Conservation (phyloP, 2,888 invertebrate species). For the Cephus runcator region DNA sequence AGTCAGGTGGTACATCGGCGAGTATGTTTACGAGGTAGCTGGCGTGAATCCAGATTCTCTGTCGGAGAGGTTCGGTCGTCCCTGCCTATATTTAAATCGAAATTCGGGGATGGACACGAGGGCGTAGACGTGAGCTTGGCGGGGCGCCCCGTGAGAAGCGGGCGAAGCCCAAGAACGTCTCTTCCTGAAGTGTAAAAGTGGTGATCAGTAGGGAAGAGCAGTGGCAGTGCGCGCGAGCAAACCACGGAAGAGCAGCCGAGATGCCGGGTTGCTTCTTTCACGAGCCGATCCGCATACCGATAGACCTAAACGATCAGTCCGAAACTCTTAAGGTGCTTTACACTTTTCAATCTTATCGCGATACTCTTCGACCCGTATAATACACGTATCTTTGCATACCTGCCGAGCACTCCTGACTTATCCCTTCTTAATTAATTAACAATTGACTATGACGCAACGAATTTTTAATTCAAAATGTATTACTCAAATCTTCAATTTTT, state of each 20-base stretch:
- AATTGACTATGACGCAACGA: neutral
- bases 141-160: neutral
- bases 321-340: slow-evolving; percentile 78
- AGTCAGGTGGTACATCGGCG: neutral
- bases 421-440: neutral
- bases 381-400: neutral
- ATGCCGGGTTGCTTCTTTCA: slow-evolving; percentile 72
- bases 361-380: neutral
- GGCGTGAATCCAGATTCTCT: neutral
- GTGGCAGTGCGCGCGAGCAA: slow-evolving; percentile 2
- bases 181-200: neutral
- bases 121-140: slow-evolving; percentile 13
- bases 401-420: neutral
- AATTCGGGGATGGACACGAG: slow-evolving; percentile 14
- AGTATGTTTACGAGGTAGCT: slow-evolving; percentile 1
- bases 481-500: neutral
- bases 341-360: slow-evolving; percentile 5
- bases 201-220: neutral
- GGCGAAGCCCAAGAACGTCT: slow-evolving; percentile 1
- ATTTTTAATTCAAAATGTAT: neutral
- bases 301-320: slow-evolving; percentile 80
- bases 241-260: slow-evolving; percentile 24
- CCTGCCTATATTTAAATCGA: slow-evolving; percentile 8
- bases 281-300: slow-evolving; percentile 79
- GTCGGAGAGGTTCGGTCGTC: neutral